Conservation (phyloP, 1,140 invertebrate genomes). For the Dendroctonus valens region DNA sequence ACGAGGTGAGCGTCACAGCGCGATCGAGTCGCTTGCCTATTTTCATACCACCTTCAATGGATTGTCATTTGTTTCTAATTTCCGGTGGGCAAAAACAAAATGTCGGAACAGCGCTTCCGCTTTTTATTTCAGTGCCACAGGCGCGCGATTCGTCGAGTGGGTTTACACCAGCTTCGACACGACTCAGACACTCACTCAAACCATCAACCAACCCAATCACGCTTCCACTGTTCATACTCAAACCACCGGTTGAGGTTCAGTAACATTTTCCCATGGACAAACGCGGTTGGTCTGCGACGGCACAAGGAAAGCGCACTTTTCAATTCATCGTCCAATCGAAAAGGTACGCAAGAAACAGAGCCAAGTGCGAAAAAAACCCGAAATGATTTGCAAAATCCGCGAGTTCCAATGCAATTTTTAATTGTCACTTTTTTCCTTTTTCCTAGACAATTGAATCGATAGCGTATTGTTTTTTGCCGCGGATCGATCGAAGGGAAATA, state of each 20-base stretch:
- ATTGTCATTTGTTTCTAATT: conserved; percentile 30
- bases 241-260: no score
- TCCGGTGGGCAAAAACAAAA: conserved; percentile 27
- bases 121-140: conserved; percentile 9
- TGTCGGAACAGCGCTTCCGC: conserved; percentile 27
- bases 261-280: no score
- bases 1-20: conserved; percentile 15
- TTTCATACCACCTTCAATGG: conserved; percentile 21
- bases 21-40: conserved; percentile 6
- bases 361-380: conserved; percentile 6
- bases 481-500: conserved; percentile 20
- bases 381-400: conserved; percentile 24
- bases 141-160: not conserved
- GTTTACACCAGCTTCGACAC: not conserved
- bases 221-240: no score
- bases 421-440: conserved; percentile 27
- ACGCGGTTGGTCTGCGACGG: no score
- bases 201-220: no score
- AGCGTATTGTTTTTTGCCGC: conserved; percentile 27
- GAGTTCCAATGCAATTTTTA: conserved; percentile 29
- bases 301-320: no score
- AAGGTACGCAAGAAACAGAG: conserved; percentile 4
- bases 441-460: conserved; percentile 30
- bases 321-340: no score
- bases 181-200: no score